Base-by-base conservation (phyloP, 2,888 invertebrate species). In the Drosophila mimetica region DNA sequence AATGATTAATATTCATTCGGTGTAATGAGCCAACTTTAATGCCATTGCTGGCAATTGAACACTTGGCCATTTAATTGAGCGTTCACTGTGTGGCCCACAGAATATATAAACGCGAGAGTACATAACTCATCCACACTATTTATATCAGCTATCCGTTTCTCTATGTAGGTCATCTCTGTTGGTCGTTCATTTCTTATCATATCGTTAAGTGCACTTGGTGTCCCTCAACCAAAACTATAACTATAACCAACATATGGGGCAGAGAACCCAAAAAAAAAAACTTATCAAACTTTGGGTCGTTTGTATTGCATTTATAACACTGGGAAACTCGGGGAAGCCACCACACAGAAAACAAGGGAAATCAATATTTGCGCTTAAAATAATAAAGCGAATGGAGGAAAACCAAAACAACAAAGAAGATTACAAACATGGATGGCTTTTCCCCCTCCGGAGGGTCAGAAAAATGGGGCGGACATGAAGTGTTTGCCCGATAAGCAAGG, bases 181-280 rank as follows among this genome's bases (percentile, higher is more conserved):
- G 65, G 32, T 14, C 34, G n/a, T 36, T 50, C 66, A 34, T 42
- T 66, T 77, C 77, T 71, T 81, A 77, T 87, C 87, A 86, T 81
- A 77, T 77, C 82, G 65, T 87, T 78, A 75, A 85, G 85, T 81
- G 85, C 87, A 85, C 82, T 81, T 87, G 85, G 74, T 64, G 39
- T 59, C 60, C 51, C 39, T 59, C 50, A 28, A 37, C 59, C 58
- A n/a, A 51, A 58, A 67, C 55, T 55, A n/a, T 57, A 58, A 67
- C 55, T 55, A 55, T 50, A 37, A 28, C 37, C 52, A 51, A 67
- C 67, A 65, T 39, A 65, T 65, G 64, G 51, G 52, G 28, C 41
- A 9, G 6, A n/a, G 44, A 51, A 13, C 14, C 2, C 25, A 25
- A 30, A 30, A 30, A 30, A 13, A 16, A 22, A 46, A 47, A 59